These are phyloP conservation scores for Caenorhabditis sp. DNA, from an alignment of 2,888 invertebrate species.

Conservation along the genomic window DNA sequence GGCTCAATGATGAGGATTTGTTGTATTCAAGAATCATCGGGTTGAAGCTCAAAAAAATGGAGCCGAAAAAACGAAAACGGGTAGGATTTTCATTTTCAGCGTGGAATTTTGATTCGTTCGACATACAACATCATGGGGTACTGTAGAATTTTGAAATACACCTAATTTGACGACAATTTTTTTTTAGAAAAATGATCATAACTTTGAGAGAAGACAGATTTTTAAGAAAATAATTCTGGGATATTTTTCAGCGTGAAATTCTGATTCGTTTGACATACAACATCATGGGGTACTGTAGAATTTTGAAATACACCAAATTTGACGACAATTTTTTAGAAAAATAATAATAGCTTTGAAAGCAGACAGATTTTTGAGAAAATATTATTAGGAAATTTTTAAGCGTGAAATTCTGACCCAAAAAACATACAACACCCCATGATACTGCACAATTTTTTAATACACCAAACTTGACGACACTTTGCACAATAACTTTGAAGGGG, in stretches of 20 bases:
- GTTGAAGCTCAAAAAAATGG: constrained; percentile 59
- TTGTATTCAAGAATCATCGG: constrained; percentile 63
- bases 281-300: not conserved
- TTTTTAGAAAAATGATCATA: not conserved
- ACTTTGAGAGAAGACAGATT: not conserved
- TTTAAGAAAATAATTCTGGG: too few relatives aligned
- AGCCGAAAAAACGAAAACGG: constrained; percentile 55
- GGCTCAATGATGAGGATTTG: constrained; percentile 64
- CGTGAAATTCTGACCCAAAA: not conserved
- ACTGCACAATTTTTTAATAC: not conserved
- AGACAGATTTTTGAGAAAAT: too few relatives aligned
- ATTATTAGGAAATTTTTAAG: too few relatives aligned
- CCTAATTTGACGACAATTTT: not conserved
- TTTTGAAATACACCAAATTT: not conserved
- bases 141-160: not conserved
- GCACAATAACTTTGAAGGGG: not conserved
- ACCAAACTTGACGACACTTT: not conserved
- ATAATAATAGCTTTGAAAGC: not conserved
- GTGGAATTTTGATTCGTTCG: too few relatives aligned
- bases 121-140: too few relatives aligned
- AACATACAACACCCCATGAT: not conserved
- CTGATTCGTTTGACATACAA: not conserved
- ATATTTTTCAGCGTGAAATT: not conserved
- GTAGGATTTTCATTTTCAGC: constrained; percentile 36
- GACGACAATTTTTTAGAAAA: not conserved